Conservation (phyloP, 2,113 vertebrate genomes). For the Cricetomys ansorgei region DNA sequence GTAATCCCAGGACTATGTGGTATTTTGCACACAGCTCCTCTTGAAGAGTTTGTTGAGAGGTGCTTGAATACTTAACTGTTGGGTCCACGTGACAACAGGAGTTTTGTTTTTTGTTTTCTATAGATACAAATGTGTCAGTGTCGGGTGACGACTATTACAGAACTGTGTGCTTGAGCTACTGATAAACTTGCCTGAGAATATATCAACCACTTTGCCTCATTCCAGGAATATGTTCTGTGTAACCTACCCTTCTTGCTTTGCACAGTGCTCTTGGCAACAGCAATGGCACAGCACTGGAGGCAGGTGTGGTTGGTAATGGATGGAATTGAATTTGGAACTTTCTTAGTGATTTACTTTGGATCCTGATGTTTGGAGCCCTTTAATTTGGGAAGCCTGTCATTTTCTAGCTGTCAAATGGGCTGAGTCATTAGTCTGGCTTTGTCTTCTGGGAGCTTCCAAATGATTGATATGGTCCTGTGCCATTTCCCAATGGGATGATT, state of each 20-base stretch:
- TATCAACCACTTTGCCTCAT: neutral
- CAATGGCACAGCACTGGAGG: neutral
- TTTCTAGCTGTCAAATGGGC: conserved; percentile 49
- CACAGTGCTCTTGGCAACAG: neutral
- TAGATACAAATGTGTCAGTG: neutral
- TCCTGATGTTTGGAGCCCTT: conserved; percentile 34
- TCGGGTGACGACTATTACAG: neutral
- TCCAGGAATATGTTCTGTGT: neutral
- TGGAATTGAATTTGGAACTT: conserved; percentile 54
- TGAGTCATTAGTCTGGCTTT: conserved; percentile 63
- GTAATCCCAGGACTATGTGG: neutral
- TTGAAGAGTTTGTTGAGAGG: neutral
- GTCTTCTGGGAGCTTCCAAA: neutral
- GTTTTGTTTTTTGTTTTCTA: neutral
- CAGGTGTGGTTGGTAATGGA: conserved; percentile 55
- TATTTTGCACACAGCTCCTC: neutral
- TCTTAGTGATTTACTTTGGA: conserved; percentile 63
- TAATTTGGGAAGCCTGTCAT: conserved; percentile 46
- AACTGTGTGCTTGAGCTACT: neutral
- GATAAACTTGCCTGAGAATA: conserved; percentile 22
- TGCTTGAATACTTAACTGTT: neutral
- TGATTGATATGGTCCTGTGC: conserved; percentile 36
- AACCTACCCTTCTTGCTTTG: neutral
- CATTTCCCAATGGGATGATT: conserved; percentile 12
- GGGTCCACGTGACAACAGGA: neutral